Base-by-base conservation (phyloP, 2,888 invertebrate genomes). In the Drosophila longiperda region DNA sequence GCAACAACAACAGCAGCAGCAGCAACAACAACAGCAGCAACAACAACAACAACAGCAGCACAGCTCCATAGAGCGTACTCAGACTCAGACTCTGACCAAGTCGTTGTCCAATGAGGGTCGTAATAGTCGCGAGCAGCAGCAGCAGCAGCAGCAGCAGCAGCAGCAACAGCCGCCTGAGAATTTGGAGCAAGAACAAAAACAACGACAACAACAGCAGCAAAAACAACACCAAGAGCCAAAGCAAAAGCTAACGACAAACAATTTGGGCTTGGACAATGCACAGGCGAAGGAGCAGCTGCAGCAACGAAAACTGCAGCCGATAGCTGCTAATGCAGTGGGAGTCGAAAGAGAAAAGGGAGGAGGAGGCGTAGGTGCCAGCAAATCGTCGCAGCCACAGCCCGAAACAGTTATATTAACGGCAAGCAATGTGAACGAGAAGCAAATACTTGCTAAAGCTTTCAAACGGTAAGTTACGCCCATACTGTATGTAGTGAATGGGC, bases 401-500 rank as follows among this genome's bases (percentile, higher is more conserved):
- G 94, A 92, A 94, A 94, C 91, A 92, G 94, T 92, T 92, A 94
- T 92, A 93, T 85, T 93, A 86, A 91, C 92, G 75, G 90, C 93
- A 58, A 94, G 94, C 88, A 93, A 93, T 73, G 93, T 91, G 62
- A 92, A 92, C 78, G 93, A 93, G 80, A 92, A 92, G 72, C 90
- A 92, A 80, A 91, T 94, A 73, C 87, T 94, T 54, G 93, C 93
- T 68, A 93, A 93, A 73, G 94, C 94, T 80, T 93, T 93, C 83
- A 94, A 93, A 86, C 94, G 94, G 92, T 94, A 93, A 92, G 92
- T 90, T 85, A 59, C 62, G 77, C 66, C 55, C 23, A 48, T 11
- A 29, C 11, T 59, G 2, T 4, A 23, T 59, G 2, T 4, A 23
- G 15, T 45, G 8, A 15, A 36, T 38, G 53, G 33, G 5, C 23